These are phyloP conservation scores for Odobenus rosmarus DNA, from an alignment of 2,113 vertebrate genomes.

Conservation along the genomic window DNA sequence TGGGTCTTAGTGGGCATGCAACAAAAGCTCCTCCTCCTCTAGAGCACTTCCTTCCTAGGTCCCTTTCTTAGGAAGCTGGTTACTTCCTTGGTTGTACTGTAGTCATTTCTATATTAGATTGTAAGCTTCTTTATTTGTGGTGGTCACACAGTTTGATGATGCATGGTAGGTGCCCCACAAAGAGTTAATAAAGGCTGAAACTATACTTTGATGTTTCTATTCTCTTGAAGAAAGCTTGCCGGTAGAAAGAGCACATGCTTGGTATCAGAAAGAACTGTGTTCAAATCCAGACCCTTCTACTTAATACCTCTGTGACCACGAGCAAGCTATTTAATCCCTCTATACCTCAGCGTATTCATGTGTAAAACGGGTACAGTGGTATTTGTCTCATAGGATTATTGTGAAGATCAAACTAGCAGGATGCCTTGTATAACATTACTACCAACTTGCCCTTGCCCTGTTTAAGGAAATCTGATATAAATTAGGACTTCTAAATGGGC, in stretches of 20 bases:
- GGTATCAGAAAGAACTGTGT: not conserved
- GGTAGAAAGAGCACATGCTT: not conserved
- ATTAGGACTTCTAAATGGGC: conserved; percentile 22
- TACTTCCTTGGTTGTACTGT: not conserved
- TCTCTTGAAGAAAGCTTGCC: not conserved
- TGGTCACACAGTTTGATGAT: not conserved
- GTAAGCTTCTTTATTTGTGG: conserved; percentile 19
- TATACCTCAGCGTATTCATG: not conserved
- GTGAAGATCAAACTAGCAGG: not conserved
- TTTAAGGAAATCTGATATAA: conserved; percentile 8
- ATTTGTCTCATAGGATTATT: not conserved
- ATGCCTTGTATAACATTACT: not conserved
- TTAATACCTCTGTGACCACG: not conserved
- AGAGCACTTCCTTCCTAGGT: not conserved
- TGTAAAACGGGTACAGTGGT: not conserved
- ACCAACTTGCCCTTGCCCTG: not conserved
- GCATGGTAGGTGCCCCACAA: not conserved
- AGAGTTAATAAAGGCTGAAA: conserved; percentile 30
- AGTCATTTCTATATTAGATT: not conserved
- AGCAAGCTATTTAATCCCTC: not conserved
- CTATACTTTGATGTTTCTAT: not conserved
- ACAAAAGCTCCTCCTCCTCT: not conserved
- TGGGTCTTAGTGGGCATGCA: not conserved
- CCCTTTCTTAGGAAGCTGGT: not conserved
- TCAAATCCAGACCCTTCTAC: not conserved